These are phyloP conservation scores for Crocuta crocuta DNA, from an alignment of 2,113 vertebrate species.

Conservation along the genomic window DNA sequence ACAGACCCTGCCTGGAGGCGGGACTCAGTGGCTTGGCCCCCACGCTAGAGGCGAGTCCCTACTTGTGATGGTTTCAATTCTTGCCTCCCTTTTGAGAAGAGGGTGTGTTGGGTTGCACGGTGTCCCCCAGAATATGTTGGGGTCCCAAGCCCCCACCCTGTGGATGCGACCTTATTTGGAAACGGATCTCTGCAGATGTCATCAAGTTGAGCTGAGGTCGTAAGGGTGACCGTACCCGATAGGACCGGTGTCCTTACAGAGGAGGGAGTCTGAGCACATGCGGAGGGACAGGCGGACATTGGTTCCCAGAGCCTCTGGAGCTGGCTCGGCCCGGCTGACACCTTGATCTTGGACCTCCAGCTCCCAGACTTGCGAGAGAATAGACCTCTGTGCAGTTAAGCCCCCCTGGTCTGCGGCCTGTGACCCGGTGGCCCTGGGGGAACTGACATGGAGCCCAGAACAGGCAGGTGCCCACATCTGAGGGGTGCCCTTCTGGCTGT, in stretches of 20 bases:
- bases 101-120: background rate
- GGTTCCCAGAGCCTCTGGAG: rapidly evolving
- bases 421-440: background rate
- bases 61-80: too few relatives aligned
- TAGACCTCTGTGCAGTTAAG: too few relatives aligned
- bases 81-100: background rate
- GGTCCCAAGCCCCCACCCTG: background rate
- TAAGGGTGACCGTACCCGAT: background rate
- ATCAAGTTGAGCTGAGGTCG: background rate
- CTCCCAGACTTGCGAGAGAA: too few relatives aligned
- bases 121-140: background rate
- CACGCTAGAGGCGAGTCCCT: rapidly evolving
- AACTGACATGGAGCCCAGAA: background rate
- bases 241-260: background rate
- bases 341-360: too few relatives aligned
- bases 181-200: background rate
- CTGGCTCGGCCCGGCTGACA: rapidly evolving
- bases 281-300: rapidly evolving
- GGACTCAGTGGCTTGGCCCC: background rate
- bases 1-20: background rate
- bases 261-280: background rate
- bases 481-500: background rate
- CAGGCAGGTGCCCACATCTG: rapidly evolving
- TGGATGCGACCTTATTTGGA: background rate
- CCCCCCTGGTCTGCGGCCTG: background rate